Evolutionary conservation across 2,888 invertebrate species (phyloP), one percentile per base, ranked within the genome.

Genomic region (Gymnoscelis rufifasciata): DNA sequence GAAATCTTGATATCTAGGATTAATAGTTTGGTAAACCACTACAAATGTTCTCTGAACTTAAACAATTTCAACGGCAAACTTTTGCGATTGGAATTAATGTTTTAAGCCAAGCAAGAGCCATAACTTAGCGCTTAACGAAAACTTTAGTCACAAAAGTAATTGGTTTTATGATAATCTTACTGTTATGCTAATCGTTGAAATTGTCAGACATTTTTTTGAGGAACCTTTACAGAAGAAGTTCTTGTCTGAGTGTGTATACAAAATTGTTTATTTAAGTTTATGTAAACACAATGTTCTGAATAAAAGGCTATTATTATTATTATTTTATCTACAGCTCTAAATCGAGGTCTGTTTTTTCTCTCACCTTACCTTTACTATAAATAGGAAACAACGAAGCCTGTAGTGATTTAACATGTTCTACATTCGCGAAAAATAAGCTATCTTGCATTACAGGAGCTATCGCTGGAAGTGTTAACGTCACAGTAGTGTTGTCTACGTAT

Each of bases 301-400:
- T n/a, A n/a, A n/a, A n/a, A n/a, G n/a, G n/a, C n/a, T n/a, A n/a
- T n/a, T n/a, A n/a, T n/a, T n/a, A n/a, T n/a, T n/a, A n/a, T n/a
- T n/a, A n/a, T n/a, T n/a, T n/a, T n/a, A n/a, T n/a, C 19, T 19
- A 19, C n/a, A 19, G 19, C 19, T 19, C 19, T 19, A 19, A 2
- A 19, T n/a, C 19, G 2, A 19, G 2, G 19, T 19, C 19, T 19
- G 19, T 3, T 19, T 19, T 19, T 19, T 19, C 5, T 19, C 15
- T 19, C 2, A 19, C 49, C 59, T 75, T 84, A 88, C 89, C 88
- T 89, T 80, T 89, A 56, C 75, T 81, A 61, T 80, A 88, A 64
- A 89, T 87, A 37, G 93, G 93, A 74, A 93, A 93, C 46, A 93
- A 78, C 39, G 90, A 87, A 37, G 92, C 91, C 74, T 93, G 93